Conservation (phyloP, 2,888 invertebrate genomes). For the Aelia acuminata region DNA sequence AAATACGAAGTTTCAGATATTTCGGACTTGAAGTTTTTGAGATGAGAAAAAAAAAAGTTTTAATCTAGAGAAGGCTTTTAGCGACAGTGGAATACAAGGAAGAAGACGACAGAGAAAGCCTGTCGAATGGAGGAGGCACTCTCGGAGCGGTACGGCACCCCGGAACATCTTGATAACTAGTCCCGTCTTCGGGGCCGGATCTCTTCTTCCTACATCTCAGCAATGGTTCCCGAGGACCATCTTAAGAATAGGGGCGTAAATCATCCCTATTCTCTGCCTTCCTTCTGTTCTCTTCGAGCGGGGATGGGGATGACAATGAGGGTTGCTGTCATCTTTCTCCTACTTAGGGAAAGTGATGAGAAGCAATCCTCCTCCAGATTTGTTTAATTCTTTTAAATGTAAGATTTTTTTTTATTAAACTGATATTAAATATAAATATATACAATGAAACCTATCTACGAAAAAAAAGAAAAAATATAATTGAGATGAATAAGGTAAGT, state of each 20-base stretch:
- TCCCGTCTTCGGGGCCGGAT: neutral
- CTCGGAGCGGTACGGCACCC: neutral
- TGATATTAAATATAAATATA: no score
- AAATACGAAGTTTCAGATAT: no score
- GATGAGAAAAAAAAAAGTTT: no score
- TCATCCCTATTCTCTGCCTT: neutral
- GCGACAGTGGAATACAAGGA: neutral
- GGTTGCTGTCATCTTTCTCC: neutral
- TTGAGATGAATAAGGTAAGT: no score
- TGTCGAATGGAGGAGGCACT: neutral
- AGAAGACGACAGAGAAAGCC: neutral
- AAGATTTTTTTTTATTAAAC: no score
- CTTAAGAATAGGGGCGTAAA: neutral
- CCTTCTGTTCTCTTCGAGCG: neutral
- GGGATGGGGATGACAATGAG: neutral
- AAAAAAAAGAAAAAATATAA: no score
- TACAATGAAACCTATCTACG: no score
- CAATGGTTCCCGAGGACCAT: neutral
- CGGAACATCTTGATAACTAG: neutral
- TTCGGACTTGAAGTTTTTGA: no score
- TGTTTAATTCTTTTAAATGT: no score
- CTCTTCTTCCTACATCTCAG: neutral
- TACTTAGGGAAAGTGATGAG: neutral
- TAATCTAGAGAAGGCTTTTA: neutral
- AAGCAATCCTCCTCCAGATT: no score